phyloP scores from a whole-genome alignment of 1,140 invertebrate genomes.

The Drosophila neocordata region DNA sequence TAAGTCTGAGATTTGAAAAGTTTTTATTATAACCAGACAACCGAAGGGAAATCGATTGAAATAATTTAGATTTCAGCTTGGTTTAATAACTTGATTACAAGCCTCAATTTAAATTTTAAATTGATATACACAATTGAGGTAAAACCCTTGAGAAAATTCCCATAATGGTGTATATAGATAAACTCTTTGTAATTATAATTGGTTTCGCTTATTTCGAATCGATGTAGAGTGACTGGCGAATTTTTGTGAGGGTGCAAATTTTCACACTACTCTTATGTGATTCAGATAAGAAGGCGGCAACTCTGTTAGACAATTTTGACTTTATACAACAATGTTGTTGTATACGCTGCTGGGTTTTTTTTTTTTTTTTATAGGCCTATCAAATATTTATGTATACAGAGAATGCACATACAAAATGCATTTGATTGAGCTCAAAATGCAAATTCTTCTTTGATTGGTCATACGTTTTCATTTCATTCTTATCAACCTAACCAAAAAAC shows the following conservation, averaged over 20 bases:
- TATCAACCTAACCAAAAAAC: conserved; percentile 18
- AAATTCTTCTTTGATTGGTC: conserved; percentile 56
- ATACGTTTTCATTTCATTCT: conserved; percentile 72
- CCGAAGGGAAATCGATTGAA: not conserved
- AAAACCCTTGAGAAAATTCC: conserved; percentile 53
- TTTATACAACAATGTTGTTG: conserved; percentile 22
- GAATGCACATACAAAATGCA: conserved; percentile 67
- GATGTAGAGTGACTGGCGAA: not conserved
- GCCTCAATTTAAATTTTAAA: conserved; percentile 51
- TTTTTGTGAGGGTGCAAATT: conserved; percentile 3
- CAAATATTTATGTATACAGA: conserved; percentile 69
- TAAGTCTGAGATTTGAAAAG: not conserved
- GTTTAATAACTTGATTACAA: conserved; percentile 41
- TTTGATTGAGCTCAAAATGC: conserved; percentile 76
- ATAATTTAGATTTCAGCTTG: not conserved
- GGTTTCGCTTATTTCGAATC: conserved; percentile 10
- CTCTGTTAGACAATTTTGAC: conserved; percentile 22
- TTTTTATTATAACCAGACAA: not conserved
- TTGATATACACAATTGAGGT: conserved; percentile 22
- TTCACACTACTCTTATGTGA: conserved; percentile 4
- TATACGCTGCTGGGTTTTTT: conserved; percentile 38
- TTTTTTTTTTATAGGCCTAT: conserved; percentile 46
- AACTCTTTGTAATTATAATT: conserved; percentile 18
- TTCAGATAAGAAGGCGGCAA: conserved; percentile 26
- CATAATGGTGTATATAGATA: conserved; percentile 20